phyloP scores from a whole-genome alignment of 2,113 vertebrate genomes.

The Trinectes maculatus region DNA sequence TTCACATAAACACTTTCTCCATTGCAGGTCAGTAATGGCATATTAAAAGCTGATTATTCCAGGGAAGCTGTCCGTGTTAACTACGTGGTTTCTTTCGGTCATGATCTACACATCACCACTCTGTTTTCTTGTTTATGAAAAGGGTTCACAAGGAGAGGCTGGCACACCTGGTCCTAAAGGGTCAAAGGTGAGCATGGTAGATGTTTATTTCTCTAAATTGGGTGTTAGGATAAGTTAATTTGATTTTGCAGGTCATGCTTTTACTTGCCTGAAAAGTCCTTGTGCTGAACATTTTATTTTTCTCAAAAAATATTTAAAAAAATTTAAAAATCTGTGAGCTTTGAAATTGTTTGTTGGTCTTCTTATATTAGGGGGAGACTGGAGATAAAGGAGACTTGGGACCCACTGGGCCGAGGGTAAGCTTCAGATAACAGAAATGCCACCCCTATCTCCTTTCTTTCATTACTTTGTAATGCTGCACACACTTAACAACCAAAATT shows the following conservation, averaged over 20 bases:
- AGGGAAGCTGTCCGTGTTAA: constrained; percentile 2
- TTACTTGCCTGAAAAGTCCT: too few relatives aligned
- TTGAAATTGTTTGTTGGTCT: neutral
- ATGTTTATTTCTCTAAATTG: constrained; percentile 36
- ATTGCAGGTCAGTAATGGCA: constrained; percentile 15
- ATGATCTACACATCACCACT: neutral
- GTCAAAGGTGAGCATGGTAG: constrained; percentile 89
- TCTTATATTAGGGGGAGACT: constrained; percentile 86
- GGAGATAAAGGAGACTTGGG: constrained; percentile 92
- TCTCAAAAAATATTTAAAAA: too few relatives aligned
- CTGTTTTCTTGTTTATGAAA: constrained; percentile 65
- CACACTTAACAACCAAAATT: neutral
- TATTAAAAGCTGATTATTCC: constrained; percentile 49
- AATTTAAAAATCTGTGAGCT: neutral
- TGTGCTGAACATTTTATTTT: too few relatives aligned
- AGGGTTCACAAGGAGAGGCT: constrained; percentile 93
- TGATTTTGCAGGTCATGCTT: constrained; percentile 10
- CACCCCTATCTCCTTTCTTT: neutral
- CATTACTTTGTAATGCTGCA: neutral
- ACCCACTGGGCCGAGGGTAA: constrained; percentile 86
- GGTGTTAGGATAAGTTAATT: neutral
- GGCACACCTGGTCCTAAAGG: constrained; percentile 92
- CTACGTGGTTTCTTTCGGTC: neutral
- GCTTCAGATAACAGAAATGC: neutral
- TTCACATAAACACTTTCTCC: constrained; percentile 70